These are phyloP conservation scores for Lepisosteus oculatus DNA, from an alignment of 2,113 vertebrate genomes.

Conservation along the genomic window DNA sequence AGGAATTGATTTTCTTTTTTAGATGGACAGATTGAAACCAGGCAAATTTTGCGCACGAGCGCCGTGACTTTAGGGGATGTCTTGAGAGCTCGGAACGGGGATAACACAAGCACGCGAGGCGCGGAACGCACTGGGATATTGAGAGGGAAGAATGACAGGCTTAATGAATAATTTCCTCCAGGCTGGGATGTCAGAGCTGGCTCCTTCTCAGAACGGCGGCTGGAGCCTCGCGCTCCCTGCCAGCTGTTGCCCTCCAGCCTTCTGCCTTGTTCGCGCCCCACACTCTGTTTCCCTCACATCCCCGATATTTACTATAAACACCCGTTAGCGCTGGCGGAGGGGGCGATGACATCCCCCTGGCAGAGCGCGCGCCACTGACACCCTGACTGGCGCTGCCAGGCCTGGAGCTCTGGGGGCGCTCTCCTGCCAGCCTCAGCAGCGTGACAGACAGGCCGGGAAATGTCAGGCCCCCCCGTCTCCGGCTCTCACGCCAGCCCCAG, in stretches of 20 bases:
- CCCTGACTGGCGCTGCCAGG: constrained; percentile 10
- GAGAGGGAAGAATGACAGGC: background rate
- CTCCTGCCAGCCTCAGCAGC: no score
- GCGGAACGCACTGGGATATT: no score
- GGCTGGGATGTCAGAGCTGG: background rate
- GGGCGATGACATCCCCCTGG: background rate
- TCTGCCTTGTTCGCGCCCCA: background rate
- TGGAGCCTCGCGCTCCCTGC: background rate
- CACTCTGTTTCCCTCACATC: constrained; percentile 15
- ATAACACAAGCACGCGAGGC: no score
- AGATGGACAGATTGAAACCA: no score
- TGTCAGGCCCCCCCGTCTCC: no score
- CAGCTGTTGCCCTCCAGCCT: constrained; percentile 8
- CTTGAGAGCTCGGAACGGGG: no score
- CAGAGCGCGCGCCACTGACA: constrained; percentile 8
- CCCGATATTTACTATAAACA: constrained; percentile 23
- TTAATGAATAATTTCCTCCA: background rate
- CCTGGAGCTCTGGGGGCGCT: background rate
- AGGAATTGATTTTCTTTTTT: no score
- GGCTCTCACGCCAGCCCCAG: no score
- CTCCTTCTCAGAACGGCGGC: background rate
- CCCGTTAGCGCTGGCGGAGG: constrained; percentile 11
- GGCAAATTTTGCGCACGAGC: no score
- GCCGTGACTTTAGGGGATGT: no score
- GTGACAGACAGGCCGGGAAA: no score